These are phyloP conservation scores for Chironomus tentans DNA, from an alignment of 2,888 invertebrate species.

Conservation along the genomic window DNA sequence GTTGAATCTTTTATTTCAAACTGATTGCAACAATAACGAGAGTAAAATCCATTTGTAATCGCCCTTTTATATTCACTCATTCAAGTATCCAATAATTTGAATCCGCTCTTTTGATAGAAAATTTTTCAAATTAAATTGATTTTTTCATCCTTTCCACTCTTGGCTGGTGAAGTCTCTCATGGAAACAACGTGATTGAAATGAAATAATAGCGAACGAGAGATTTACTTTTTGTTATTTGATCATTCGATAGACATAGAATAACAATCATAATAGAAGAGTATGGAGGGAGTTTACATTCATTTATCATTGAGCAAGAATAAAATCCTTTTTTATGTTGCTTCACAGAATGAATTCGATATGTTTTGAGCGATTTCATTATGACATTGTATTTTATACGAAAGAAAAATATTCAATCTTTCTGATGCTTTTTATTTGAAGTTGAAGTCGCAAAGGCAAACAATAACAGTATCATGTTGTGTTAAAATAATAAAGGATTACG, in stretches of 20 bases:
- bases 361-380: not conserved
- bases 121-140: not conserved
- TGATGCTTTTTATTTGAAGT: not conserved
- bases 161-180: not conserved
- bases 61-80: no score
- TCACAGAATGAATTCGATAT: not conserved
- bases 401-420: not conserved
- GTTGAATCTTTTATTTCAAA: no score
- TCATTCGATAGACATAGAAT: not conserved
- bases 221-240: not conserved
- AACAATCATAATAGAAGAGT: not conserved
- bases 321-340: not conserved
- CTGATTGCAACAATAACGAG: no score
- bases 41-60: no score
- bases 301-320: not conserved
- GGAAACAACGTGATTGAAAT: no score
- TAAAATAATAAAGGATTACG: constrained; percentile 8
- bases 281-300: not conserved
- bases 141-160: not conserved
- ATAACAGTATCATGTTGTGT: constrained; percentile 12
- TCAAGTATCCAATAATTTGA: not conserved
- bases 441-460: not conserved
- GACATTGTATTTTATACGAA: not conserved
- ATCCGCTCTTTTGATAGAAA: not conserved
- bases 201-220: not conserved